Percentiles rank a stretch among this genome's conserved stretches.
Conservation (phyloP, 2,113 vertebrate genomes). For the Solea solea region DNA sequence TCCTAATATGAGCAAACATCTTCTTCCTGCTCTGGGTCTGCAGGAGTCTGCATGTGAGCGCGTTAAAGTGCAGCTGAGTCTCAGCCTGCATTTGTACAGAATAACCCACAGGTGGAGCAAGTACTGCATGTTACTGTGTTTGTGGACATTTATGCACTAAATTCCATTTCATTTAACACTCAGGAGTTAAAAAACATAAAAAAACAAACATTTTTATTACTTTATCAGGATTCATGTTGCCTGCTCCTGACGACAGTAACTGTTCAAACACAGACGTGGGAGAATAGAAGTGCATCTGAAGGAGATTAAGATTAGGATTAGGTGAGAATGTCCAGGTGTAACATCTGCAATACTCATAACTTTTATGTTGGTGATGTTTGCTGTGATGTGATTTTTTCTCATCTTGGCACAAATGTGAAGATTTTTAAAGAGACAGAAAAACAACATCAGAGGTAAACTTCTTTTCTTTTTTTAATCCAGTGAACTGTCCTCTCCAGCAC, state of each 20-base stretch:
- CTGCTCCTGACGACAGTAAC: no score
- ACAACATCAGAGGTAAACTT: constrained; percentile 30
- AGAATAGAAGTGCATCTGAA: not conserved
- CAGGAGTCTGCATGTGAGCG: not conserved
- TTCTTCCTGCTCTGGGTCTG: not conserved
- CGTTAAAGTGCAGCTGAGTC: not conserved
- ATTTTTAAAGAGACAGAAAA: constrained; percentile 33
- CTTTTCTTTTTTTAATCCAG: constrained; percentile 32
- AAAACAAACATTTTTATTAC: not conserved
- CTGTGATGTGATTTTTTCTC: no score
- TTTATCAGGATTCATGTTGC: no score
- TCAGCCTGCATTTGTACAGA: constrained; percentile 14
- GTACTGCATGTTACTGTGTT: constrained; percentile 22
- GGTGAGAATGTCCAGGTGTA: not conserved
- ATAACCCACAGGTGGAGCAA: constrained; percentile 71
- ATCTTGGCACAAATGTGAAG: constrained; percentile 10
- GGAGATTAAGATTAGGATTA: not conserved
- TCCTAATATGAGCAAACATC: constrained; percentile 4
- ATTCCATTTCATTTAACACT: no score
- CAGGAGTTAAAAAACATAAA: no score
- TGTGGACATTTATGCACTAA: not conserved
- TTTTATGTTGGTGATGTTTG: not conserved
- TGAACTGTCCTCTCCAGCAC: constrained; percentile 47
- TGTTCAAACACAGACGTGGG: no score
- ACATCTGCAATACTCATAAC: not conserved